These are phyloP conservation scores for Chamaetylas fuelleborni DNA, from an alignment of 2,113 vertebrate genomes.

Conservation along the genomic window DNA sequence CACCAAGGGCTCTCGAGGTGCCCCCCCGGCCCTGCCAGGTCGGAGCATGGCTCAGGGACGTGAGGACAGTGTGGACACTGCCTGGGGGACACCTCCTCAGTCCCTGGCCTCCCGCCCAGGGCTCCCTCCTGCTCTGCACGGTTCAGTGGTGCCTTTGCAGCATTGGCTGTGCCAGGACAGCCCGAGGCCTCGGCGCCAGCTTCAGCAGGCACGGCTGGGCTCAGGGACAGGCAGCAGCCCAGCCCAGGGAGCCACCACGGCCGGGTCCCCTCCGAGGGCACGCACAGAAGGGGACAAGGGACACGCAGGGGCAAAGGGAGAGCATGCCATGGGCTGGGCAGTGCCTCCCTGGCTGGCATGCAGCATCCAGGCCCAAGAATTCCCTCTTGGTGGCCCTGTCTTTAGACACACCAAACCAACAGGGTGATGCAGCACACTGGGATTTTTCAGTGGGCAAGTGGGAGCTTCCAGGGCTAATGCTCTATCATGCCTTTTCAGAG, in stretches of 20 bases:
- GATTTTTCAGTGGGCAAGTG: no score
- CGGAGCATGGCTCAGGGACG: rapidly evolving
- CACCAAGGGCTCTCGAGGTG: rapidly evolving
- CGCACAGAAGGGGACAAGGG: not conserved
- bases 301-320: rapidly evolving
- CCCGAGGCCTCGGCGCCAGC: not conserved
- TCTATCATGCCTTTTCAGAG: rapidly evolving
- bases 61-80: rapidly evolving
- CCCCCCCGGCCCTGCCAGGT: not conserved
- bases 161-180: not conserved
- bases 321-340: rapidly evolving
- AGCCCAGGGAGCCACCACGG: rapidly evolving
- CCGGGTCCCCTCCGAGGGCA: not conserved
- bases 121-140: slow-evolving; percentile 41
- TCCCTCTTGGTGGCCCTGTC: not conserved
- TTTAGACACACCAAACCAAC: no score
- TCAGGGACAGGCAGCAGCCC: not conserved
- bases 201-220: not conserved
- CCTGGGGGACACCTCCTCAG: not conserved
- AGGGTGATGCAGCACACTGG: no score
- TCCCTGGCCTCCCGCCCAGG: not conserved
- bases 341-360: not conserved
- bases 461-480: not conserved
- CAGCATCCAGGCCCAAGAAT: not conserved
- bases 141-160: not conserved